Base-by-base conservation (phyloP, 2,888 invertebrate genomes). In the Leptopilina drosophilae region DNA sequence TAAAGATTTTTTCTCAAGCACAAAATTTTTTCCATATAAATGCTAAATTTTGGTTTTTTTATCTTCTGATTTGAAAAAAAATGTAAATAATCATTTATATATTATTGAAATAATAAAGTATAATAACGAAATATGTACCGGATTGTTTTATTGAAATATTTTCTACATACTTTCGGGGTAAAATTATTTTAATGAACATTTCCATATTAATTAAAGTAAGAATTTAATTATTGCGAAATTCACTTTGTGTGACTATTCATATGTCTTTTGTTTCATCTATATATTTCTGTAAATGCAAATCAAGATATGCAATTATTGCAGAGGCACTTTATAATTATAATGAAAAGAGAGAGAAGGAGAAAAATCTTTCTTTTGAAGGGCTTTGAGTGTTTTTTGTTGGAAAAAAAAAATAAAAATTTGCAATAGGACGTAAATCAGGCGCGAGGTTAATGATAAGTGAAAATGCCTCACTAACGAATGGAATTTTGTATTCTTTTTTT, bases 401-500 rank as follows among this genome's bases (percentile, higher is more conserved):
- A 20, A 33, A 33, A 33, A 33, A 33, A 33, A 33, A 42, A 67
- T 49, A 49, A 20, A 67, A 67, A 12, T 11, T 20, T 11, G 15
- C 11, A 67, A 69, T 69, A 69, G 49, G 20, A 53, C 11, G 15
- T 26, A 69, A 53, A 69, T 53, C 69, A 69, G 26, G 42, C 42
- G 26, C 49, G 69, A 69, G 26, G 49, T 26, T 49, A 8, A 69
- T 26, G 53, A 69, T 69, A 26, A 53, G 69, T 53, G 49, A 69
- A 69, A 49, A 69, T 53, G 53, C 69, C 53, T 69, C 49, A 67
- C 26, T 67, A 67, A 49, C 20, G 53, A 69, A 69, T 26, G 26
- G 14, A 69, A 69, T 49, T 14, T 15, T 6, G 42, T 42, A 42
- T 2, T 49, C 12, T 81, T 80, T 49, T 20, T 81, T 80, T 77